Evolutionary conservation across 2,888 invertebrate species (phyloP).

Genomic region (Phytoseiulus persimilis): DNA sequence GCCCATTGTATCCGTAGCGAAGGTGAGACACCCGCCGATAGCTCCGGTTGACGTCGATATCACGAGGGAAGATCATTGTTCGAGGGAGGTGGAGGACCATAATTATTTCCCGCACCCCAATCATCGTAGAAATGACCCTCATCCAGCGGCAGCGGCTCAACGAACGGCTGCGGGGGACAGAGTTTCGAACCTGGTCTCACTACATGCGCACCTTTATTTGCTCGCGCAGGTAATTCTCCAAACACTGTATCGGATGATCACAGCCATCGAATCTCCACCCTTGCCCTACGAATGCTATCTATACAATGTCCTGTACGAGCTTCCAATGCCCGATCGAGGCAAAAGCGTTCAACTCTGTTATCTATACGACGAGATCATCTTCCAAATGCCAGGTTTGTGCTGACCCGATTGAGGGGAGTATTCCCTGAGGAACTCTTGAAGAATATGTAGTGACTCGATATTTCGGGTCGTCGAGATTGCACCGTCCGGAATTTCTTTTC

Average conservation of each 20-base stretch:
- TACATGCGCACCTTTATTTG: background rate
- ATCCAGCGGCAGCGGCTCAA: too few relatives aligned
- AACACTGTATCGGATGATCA: constrained; percentile 69
- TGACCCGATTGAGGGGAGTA: too few relatives aligned
- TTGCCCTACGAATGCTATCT: constrained; percentile 79
- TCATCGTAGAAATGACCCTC: too few relatives aligned
- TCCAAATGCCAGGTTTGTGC: constrained; percentile 47
- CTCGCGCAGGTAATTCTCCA: constrained; percentile 67
- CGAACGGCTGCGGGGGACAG: too few relatives aligned
- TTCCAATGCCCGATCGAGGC: constrained; percentile 78
- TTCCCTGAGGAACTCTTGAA: too few relatives aligned
- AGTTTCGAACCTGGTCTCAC: background rate
- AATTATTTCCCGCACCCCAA: too few relatives aligned
- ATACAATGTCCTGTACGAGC: constrained; percentile 87
- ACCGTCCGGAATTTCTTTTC: too few relatives aligned
- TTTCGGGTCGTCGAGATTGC: too few relatives aligned
- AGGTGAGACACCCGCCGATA: constrained; percentile 13
- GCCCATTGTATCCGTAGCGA: constrained; percentile 65
- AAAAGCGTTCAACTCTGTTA: constrained; percentile 67
- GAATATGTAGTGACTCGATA: too few relatives aligned
- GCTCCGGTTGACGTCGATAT: background rate
- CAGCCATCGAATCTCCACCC: constrained; percentile 46
- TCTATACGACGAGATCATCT: constrained; percentile 48
- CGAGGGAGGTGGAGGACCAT: too few relatives aligned
- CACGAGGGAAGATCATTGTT: background rate